phyloP scores from a whole-genome alignment of 2,888 invertebrate genomes.

The Cistogaster globosa region DNA sequence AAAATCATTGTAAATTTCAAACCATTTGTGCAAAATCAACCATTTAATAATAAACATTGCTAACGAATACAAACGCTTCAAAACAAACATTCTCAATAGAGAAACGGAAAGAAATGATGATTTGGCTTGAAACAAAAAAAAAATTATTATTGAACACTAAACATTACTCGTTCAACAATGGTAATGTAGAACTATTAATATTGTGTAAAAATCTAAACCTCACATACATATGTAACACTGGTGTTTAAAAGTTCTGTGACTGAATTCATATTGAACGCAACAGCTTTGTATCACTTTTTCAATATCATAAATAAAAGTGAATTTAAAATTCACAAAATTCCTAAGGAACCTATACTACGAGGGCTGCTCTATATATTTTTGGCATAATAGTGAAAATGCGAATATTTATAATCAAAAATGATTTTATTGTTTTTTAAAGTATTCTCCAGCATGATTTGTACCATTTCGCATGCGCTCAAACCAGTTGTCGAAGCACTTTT shows the following conservation, averaged over 20 bases:
- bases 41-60: slow-evolving; percentile 48
- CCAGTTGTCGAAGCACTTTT: too few relatives aligned
- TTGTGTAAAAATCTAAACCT: slow-evolving; percentile 12
- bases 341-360: too few relatives aligned
- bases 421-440: too few relatives aligned
- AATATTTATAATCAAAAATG: too few relatives aligned
- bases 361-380: too few relatives aligned
- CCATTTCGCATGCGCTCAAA: too few relatives aligned
- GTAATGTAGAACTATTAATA: neutral
- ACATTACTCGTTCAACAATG: neutral
- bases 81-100: neutral
- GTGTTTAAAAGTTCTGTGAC: neutral
- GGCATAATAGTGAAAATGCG: too few relatives aligned
- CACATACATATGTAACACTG: neutral
- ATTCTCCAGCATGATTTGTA: too few relatives aligned
- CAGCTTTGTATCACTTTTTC: too few relatives aligned
- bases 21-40: slow-evolving; percentile 43
- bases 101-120: slow-evolving; percentile 46
- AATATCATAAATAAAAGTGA: too few relatives aligned
- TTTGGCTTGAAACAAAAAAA: slow-evolving; percentile 47
- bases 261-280: neutral
- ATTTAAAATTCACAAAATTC: too few relatives aligned
- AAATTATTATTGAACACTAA: neutral
- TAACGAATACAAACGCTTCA: neutral
- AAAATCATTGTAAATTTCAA: slow-evolving; percentile 51